These are phyloP conservation scores for Neolamprologus longior DNA, from an alignment of 2,113 vertebrate species.

Conservation along the genomic window DNA sequence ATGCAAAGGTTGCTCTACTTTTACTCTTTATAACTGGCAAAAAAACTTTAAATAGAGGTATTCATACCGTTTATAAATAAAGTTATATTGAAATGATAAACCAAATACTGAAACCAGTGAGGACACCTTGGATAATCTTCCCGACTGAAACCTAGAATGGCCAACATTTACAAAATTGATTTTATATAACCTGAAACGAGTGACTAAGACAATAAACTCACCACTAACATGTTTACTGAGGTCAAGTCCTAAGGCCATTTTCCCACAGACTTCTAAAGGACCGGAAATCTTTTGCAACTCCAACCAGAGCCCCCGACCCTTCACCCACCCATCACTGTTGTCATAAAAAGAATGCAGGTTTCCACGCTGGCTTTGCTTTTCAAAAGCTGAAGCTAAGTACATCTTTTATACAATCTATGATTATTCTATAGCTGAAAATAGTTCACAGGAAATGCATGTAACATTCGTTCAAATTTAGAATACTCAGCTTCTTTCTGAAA, in stretches of 20 bases:
- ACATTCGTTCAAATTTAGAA: not conserved
- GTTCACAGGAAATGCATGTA: not conserved
- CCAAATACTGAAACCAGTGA: not conserved
- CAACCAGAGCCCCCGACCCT: accelerated
- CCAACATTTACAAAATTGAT: not conserved
- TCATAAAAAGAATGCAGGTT: not conserved
- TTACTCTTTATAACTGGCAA: not conserved
- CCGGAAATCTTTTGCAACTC: not conserved
- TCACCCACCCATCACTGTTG: not conserved
- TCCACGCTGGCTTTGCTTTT: not conserved
- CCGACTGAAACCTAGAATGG: not conserved
- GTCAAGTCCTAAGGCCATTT: not conserved
- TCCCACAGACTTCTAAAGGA: not conserved
- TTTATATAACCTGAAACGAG: not conserved
- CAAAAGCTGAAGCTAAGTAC: not conserved
- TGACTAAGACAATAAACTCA: not conserved
- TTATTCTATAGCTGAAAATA: not conserved
- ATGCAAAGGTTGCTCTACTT: not conserved
- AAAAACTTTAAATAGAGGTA: not conserved
- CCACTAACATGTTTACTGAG: not conserved
- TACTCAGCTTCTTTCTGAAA: not conserved
- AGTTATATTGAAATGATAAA: not conserved
- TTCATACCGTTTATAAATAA: not conserved
- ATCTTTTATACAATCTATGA: not conserved
- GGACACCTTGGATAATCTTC: not conserved